Percentiles rank a stretch among this genome's conserved stretches.
phyloP scores from a whole-genome alignment of 2,888 invertebrate genomes.

The Pristionchus entomophagus region DNA sequence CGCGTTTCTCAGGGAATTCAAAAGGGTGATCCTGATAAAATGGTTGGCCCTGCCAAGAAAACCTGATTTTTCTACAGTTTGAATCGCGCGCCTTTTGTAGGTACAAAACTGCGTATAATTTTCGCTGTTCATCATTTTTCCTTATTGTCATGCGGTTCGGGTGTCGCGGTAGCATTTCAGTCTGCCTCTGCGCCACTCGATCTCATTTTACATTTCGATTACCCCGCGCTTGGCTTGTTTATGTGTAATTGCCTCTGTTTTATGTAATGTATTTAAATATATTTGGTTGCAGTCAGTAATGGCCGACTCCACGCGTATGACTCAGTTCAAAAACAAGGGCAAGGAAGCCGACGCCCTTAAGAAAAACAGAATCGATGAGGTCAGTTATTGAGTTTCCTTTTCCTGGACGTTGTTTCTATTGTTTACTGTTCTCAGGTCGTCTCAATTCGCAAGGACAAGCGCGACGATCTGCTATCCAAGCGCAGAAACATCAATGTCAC shows the following conservation, averaged over 20 bases:
- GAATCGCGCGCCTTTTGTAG: too few species aligned
- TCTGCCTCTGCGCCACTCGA: neutral
- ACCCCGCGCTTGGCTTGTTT: neutral
- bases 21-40: too few species aligned
- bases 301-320: conserved; percentile 42
- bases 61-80: too few species aligned
- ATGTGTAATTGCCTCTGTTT: neutral
- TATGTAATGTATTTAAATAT: neutral
- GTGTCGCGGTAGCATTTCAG: neutral
- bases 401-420: neutral
- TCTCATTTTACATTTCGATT: conserved; percentile 22
- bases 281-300: conserved; percentile 4
- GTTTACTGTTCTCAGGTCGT: conserved; percentile 52
- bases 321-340: conserved; percentile 95
- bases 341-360: conserved; percentile 92
- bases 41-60: too few species aligned
- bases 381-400: neutral
- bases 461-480: conserved; percentile 96
- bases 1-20: too few species aligned
- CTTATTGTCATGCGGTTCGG: too few species aligned
- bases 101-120: too few species aligned
- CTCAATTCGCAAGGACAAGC: conserved; percentile 94
- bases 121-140: too few species aligned
- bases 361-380: conserved; percentile 69
- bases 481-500: conserved; percentile 88